A percentile compares a stretch with the other conserved stretches of the same genome.
Conservation (phyloP, 2,888 invertebrate genomes). For the Pyrrhia umbra region DNA sequence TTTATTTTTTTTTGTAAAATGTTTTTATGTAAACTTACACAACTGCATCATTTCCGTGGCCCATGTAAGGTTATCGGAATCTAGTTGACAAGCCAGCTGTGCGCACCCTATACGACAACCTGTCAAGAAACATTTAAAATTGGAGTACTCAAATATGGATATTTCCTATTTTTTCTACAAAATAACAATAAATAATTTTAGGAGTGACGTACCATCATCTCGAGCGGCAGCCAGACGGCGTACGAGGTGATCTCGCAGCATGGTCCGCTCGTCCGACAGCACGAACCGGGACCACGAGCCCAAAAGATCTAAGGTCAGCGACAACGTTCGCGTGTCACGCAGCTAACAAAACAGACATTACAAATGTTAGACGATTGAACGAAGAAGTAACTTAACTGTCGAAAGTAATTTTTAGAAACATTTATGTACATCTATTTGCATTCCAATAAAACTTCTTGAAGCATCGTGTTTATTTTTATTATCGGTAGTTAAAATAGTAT, state of each 20-base stretch:
- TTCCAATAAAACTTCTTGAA: too few relatives aligned
- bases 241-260: conserved; percentile 77
- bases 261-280: conserved; percentile 58
- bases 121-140: conserved; percentile 50
- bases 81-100: conserved; percentile 76
- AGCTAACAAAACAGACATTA: conserved; percentile 45
- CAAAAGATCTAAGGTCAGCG: conserved; percentile 85
- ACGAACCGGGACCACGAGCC: conserved; percentile 77
- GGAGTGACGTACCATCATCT: conserved; percentile 70
- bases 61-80: conserved; percentile 79
- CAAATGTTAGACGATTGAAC: neutral
- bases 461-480: too few relatives aligned
- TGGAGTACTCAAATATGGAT: neutral
- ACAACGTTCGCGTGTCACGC: conserved; percentile 75
- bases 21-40: conserved; percentile 70
- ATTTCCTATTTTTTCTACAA: neutral
- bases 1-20: too few relatives aligned
- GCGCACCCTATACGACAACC: conserved; percentile 77
- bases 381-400: too few relatives aligned
- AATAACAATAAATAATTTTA: neutral
- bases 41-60: conserved; percentile 81
- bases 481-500: too few relatives aligned
- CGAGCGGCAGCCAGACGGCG: conserved; percentile 68
- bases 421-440: too few relatives aligned
- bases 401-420: too few relatives aligned